Percentiles rank a stretch among this genome's conserved stretches.
Conservation (phyloP, 2,888 invertebrate genomes). For the Ectropis crepuscularia region DNA sequence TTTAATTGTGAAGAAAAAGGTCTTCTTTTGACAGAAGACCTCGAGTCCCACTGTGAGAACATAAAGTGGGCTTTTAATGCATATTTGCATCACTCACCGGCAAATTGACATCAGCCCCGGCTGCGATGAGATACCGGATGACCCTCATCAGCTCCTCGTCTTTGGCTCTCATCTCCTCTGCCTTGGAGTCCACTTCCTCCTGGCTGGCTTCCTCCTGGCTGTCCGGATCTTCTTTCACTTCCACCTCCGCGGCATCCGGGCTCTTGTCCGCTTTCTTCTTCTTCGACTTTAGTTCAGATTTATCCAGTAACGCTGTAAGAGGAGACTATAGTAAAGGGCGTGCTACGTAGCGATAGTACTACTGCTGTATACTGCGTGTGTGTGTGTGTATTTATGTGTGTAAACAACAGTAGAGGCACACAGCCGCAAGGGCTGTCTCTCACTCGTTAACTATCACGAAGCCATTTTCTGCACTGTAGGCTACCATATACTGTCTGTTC, state of each 20-base stretch:
- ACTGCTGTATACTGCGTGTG: too few species aligned
- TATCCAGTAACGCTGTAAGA: constrained; percentile 66
- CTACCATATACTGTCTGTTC: too few species aligned
- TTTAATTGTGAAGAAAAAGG: too few species aligned
- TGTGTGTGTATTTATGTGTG: too few species aligned
- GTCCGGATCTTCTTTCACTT: constrained; percentile 39
- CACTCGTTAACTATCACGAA: too few species aligned
- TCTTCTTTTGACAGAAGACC: too few species aligned
- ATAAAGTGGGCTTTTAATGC: too few species aligned
- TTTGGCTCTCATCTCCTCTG: constrained; percentile 43
- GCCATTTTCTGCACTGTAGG: too few species aligned
- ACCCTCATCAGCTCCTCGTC: constrained; percentile 70
- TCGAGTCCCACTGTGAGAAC: not conserved
- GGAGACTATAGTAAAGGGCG: not conserved
- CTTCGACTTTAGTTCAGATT: constrained; percentile 47
- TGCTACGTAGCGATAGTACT: not conserved
- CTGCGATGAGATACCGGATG: constrained; percentile 89
- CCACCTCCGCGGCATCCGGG: constrained; percentile 39
- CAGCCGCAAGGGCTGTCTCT: too few species aligned
- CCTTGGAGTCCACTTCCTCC: constrained; percentile 38
- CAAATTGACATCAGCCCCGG: constrained; percentile 90
- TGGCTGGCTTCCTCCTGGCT: constrained; percentile 33
- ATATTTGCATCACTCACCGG: constrained; percentile 81
- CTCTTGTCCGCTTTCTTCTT: constrained; percentile 38
- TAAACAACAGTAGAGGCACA: too few species aligned